phyloP scores from a whole-genome alignment of 2,797 vertebrate genomes.

The Kryptopterus vitreolus region DNA sequence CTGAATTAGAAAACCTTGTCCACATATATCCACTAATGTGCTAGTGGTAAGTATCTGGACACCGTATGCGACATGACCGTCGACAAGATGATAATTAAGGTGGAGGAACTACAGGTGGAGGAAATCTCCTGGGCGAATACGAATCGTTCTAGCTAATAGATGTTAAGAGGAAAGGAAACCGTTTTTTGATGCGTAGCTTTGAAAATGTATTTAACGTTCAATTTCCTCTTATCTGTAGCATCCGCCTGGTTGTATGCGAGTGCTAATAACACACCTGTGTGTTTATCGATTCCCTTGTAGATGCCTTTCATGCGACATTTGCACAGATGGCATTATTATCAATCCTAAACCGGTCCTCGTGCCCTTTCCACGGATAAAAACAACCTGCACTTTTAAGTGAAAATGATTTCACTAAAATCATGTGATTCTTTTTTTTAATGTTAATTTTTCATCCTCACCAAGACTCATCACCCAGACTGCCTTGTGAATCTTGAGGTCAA shows the following conservation, averaged over 20 bases:
- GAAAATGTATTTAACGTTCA: not conserved
- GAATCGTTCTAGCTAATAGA: not conserved
- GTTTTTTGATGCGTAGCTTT: not conserved
- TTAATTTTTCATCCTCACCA: not conserved
- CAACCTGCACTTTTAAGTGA: not conserved
- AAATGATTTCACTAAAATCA: not conserved
- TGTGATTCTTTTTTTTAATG: not conserved
- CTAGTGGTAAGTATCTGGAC: not conserved
- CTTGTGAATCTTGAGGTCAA: not conserved
- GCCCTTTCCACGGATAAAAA: not conserved
- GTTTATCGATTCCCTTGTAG: not conserved
- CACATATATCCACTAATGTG: no score
- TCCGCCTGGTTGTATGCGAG: not conserved
- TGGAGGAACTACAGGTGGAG: no score
- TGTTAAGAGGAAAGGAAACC: not conserved
- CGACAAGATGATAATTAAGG: not conserved
- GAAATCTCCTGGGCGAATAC: no score
- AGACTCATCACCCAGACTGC: not conserved
- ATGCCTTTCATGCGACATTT: constrained; percentile 19
- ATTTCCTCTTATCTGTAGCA: not conserved
- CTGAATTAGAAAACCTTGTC: no score
- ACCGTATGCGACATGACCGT: no score
- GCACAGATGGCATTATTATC: not conserved
- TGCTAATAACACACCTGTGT: not conserved
- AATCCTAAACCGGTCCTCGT: not conserved